Conservation (phyloP, 2,113 vertebrate species). For the Planiliza haematocheilus region DNA sequence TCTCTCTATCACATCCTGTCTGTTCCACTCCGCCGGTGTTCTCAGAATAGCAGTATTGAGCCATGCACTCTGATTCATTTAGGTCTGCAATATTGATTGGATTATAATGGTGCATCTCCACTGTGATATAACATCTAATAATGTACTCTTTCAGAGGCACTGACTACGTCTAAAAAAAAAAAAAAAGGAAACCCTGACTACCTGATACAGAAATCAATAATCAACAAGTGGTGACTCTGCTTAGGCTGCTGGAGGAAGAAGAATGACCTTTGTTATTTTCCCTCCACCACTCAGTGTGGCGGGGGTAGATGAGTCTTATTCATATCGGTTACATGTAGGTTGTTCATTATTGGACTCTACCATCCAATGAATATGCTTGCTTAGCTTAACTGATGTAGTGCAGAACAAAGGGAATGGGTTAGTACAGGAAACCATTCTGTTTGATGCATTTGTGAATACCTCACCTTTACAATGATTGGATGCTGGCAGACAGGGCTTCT, state of each 20-base stretch:
- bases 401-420: too few relatives aligned
- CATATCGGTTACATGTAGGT: slow-evolving; percentile 13
- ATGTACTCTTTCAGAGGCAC: slow-evolving; percentile 51
- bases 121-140: slow-evolving; percentile 63
- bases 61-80: slow-evolving; percentile 69
- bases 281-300: slow-evolving; percentile 5
- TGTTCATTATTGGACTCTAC: slow-evolving; percentile 16
- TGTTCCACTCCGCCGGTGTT: slow-evolving; percentile 41
- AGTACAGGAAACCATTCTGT: slow-evolving; percentile 24
- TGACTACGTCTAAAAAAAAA: slow-evolving; percentile 40
- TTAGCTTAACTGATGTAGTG: too few relatives aligned
- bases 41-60: slow-evolving; percentile 71
- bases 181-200: slow-evolving; percentile 17
- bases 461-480: slow-evolving; percentile 19
- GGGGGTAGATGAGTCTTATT: slow-evolving; percentile 27
- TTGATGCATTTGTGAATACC: slow-evolving; percentile 20
- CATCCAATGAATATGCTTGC: slow-evolving; percentile 14
- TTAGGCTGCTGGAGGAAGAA: slow-evolving; percentile 24
- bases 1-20: slow-evolving; percentile 62
- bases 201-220: slow-evolving; percentile 59
- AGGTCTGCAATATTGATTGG: slow-evolving; percentile 75
- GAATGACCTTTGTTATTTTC: slow-evolving; percentile 46
- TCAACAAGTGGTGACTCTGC: slow-evolving; percentile 21
- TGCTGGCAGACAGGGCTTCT: slow-evolving; percentile 10
- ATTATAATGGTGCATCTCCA: slow-evolving; percentile 70